phyloP scores from a whole-genome alignment of 2,797 vertebrate species.

The Sebastes umbrosus region DNA sequence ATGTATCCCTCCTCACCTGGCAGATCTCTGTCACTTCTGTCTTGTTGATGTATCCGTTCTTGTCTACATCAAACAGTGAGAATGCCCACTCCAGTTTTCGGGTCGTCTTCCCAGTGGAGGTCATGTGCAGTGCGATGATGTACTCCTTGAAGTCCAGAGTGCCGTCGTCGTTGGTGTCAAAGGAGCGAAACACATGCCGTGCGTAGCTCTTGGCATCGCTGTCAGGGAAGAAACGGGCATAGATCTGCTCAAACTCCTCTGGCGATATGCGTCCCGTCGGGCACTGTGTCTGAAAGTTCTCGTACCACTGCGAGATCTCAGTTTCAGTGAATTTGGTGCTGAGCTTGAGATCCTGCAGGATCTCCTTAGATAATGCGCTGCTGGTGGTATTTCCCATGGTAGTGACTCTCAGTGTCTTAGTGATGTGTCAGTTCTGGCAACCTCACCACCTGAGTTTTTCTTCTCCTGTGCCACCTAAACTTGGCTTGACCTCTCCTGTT shows the following conservation, averaged over 20 bases:
- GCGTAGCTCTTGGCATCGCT: slow-evolving; percentile 84
- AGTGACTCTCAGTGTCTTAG: slow-evolving; percentile 21
- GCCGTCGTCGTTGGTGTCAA: slow-evolving; percentile 86
- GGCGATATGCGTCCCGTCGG: slow-evolving; percentile 82
- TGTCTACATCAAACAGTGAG: slow-evolving; percentile 86
- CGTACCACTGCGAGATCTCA: slow-evolving; percentile 85
- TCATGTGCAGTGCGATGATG: slow-evolving; percentile 88
- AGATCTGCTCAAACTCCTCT: slow-evolving; percentile 84
- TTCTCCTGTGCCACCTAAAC: slow-evolving; percentile 3
- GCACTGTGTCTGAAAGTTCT: slow-evolving; percentile 86
- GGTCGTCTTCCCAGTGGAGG: slow-evolving; percentile 82
- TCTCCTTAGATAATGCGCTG: slow-evolving; percentile 84
- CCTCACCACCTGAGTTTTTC: slow-evolving; percentile 39
- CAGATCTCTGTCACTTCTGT: slow-evolving; percentile 85
- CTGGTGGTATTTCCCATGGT: slow-evolving; percentile 85
- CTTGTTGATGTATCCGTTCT: slow-evolving; percentile 88
- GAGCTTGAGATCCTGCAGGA: slow-evolving; percentile 86
- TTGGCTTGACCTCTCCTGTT: not conserved
- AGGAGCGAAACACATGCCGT: slow-evolving; percentile 86
- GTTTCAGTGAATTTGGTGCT: slow-evolving; percentile 81
- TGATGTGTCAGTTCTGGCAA: slow-evolving; percentile 10
- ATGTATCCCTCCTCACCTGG: slow-evolving; percentile 71
- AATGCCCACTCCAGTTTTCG: slow-evolving; percentile 88
- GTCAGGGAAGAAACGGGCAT: slow-evolving; percentile 83
- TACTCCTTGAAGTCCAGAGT: slow-evolving; percentile 89